These are phyloP conservation scores for crab-eating macaque (Macaca fascicularis) DNA, from an alignment of 2,113 vertebrate genomes.

Conservation along the genomic window DNA sequence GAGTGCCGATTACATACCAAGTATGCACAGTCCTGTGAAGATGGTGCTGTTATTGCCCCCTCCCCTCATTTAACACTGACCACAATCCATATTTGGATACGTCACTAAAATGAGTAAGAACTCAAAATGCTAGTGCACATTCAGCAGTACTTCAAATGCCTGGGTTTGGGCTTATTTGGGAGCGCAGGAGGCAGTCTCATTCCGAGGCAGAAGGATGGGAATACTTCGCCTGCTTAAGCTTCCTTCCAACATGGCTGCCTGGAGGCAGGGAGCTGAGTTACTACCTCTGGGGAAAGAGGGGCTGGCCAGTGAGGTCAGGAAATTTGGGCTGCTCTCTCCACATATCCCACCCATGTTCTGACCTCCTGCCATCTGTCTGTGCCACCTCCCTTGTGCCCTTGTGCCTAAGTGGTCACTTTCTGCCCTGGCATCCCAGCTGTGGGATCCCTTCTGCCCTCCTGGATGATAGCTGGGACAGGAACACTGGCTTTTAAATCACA, in stretches of 20 bases:
- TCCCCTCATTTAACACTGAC: neutral
- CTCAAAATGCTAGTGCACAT: neutral
- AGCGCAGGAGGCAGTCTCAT: neutral
- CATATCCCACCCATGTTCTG: neutral
- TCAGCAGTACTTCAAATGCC: neutral
- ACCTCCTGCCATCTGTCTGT: neutral
- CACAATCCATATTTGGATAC: neutral
- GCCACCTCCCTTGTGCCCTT: neutral
- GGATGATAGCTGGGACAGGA: slow-evolving; percentile 82
- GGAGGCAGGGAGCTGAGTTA: neutral
- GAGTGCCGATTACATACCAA: neutral
- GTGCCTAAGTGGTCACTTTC: slow-evolving; percentile 57
- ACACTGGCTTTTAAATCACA: slow-evolving; percentile 88
- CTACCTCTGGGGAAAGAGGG: neutral
- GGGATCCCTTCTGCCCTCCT: slow-evolving; percentile 77
- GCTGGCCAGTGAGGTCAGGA: neutral
- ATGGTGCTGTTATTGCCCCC: fast-evolving
- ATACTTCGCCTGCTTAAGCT: neutral
- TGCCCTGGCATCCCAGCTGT: slow-evolving; percentile 82
- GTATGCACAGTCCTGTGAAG: neutral
- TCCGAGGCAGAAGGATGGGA: neutral
- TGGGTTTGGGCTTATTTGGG: neutral
- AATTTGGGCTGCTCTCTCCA: neutral
- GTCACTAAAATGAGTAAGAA: neutral
- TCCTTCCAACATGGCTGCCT: neutral